A percentile compares a stretch with the other conserved stretches of the same genome.
These are phyloP conservation scores for Melitaea cinxia DNA, from an alignment of 1,140 invertebrate species.

Conservation along the genomic window DNA sequence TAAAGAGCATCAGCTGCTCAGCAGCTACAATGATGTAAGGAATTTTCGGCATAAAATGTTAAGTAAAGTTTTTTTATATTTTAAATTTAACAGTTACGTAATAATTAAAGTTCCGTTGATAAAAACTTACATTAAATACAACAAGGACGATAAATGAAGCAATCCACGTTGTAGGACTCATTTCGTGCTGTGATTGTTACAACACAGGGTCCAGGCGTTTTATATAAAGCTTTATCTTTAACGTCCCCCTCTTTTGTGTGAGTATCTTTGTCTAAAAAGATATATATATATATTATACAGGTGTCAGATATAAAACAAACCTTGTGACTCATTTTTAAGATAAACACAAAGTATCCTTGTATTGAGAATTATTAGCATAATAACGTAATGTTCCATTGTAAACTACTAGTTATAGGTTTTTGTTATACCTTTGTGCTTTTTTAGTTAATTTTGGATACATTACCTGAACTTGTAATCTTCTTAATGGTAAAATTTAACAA, in stretches of 20 bases:
- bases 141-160: constrained; percentile 44
- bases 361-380: constrained; percentile 7
- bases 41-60: too few relatives aligned
- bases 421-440: too few relatives aligned
- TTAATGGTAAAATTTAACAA: too few relatives aligned
- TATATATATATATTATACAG: constrained; percentile 34
- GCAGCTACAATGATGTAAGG: too few relatives aligned
- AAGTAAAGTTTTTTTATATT: too few relatives aligned
- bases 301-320: constrained; percentile 47
- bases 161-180: constrained; percentile 53
- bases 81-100: too few relatives aligned
- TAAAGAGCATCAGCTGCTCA: too few relatives aligned
- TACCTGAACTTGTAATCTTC: too few relatives aligned
- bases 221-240: constrained; percentile 44
- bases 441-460: too few relatives aligned
- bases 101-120: too few relatives aligned
- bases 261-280: constrained; percentile 41
- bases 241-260: constrained; percentile 36
- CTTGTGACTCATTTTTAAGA: constrained; percentile 35
- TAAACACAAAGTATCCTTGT: background rate
- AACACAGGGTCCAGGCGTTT: constrained; percentile 31
- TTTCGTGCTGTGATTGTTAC: constrained; percentile 38
- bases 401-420: too few relatives aligned
- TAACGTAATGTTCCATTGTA: too few relatives aligned
- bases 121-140: constrained; percentile 51